Evolutionary conservation across 2,113 vertebrate genomes (phyloP).

Genomic region (Chlamydotis undulata): DNA sequence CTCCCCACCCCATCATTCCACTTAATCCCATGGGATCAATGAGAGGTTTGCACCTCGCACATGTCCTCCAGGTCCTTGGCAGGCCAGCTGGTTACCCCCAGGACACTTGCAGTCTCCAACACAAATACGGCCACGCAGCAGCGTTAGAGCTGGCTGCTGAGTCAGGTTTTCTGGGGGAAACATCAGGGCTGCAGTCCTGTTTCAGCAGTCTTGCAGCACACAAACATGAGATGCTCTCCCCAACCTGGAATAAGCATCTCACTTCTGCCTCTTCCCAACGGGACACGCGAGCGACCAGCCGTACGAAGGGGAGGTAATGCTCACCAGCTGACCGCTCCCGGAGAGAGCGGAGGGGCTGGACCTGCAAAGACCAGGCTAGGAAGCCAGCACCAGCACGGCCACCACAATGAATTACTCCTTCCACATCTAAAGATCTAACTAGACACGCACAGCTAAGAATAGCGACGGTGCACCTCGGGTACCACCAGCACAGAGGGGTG

Average conservation of each 20-base stretch:
- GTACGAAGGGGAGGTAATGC: background rate
- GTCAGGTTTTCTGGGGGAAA: background rate
- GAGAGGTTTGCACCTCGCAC: background rate
- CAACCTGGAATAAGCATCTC: background rate
- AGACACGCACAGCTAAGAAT: background rate
- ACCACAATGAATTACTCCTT: background rate
- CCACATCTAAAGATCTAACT: background rate
- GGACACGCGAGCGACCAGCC: background rate
- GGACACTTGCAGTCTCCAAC: background rate
- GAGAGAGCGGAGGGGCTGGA: background rate
- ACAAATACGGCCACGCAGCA: rapidly evolving
- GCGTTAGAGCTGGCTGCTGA: background rate
- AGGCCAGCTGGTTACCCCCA: background rate
- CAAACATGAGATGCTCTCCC: background rate
- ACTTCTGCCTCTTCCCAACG: background rate
- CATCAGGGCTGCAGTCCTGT: background rate
- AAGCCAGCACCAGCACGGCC: background rate
- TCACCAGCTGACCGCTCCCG: background rate
- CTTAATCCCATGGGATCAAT: background rate
- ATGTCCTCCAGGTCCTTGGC: background rate
- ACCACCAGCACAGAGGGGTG: background rate
- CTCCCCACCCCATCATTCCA: background rate
- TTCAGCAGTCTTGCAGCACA: background rate
- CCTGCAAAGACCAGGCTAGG: background rate
- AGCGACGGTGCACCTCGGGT: background rate